These are phyloP conservation scores for Syrphus vitripennis DNA, from an alignment of 2,888 invertebrate species.

Conservation along the genomic window DNA sequence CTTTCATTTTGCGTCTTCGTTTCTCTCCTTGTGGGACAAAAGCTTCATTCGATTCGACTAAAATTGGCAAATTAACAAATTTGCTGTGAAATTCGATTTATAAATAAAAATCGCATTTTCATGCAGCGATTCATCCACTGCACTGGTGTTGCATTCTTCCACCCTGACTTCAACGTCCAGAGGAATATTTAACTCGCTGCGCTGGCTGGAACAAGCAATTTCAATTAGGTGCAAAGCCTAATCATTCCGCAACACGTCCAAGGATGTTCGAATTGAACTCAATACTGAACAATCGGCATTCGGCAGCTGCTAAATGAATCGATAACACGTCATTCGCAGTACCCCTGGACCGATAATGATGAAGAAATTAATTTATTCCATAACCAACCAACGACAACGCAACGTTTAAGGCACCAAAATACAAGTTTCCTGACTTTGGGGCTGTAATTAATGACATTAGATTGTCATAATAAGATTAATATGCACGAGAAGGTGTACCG, in stretches of 20 bases:
- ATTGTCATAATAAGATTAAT: constrained; percentile 67
- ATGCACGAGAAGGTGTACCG: background rate
- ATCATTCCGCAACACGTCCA: constrained; percentile 38
- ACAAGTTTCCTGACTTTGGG: constrained; percentile 32
- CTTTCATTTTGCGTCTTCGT: background rate
- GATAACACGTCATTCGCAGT: constrained; percentile 27
- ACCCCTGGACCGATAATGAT: constrained; percentile 43
- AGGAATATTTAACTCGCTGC: constrained; percentile 14
- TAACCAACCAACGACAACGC: background rate
- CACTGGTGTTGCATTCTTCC: background rate
- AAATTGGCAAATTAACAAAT: constrained; percentile 61
- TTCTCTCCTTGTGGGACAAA: background rate
- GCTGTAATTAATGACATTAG: constrained; percentile 66
- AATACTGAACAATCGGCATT: background rate
- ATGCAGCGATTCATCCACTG: constrained; percentile 25
- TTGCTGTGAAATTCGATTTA: constrained; percentile 52
- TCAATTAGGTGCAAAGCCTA: constrained; percentile 67
- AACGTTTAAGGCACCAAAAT: constrained; percentile 8
- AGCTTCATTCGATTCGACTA: background rate
- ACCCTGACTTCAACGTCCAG: background rate
- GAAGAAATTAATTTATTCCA: constrained; percentile 64
- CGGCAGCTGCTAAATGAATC: constrained; percentile 15
- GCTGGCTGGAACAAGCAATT: constrained; percentile 61
- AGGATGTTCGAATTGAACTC: background rate
- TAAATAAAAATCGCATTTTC: constrained; percentile 63